Evolutionary conservation across 2,888 invertebrate species (phyloP), one percentile per base, ranked within the genome.

Genomic region (Exephanes ischioxanthus): DNA sequence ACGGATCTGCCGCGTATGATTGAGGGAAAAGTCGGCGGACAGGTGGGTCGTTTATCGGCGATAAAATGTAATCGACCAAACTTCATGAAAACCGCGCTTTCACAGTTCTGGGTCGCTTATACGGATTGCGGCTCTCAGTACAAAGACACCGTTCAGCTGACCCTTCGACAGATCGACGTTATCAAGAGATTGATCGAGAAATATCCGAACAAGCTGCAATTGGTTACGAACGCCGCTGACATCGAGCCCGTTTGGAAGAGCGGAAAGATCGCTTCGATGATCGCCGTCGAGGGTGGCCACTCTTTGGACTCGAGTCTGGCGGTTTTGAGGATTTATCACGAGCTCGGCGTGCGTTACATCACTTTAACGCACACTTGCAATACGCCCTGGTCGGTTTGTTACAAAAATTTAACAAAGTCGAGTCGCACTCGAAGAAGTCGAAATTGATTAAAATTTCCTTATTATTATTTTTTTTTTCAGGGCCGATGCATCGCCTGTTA

Each of bases 261-360:
- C 16, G 94, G 94, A 22, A 95, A 95, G 92, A 95, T 96, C 58
- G 96, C 94, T 0, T 95, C 96, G 89, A 91, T 96, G 89, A 95
- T 96, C 67, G 96, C 95, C 0, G 93, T 96, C 37, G 96, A 96
- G 92, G 96, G 96, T 22, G 96, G 96, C 0, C 96, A 96, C 90
- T 95, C 95, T 1, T 95, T 96, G 26, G 96, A 95, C 90, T 95
- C 95, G 80, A 95, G 95, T 90, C 91, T 96, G 78, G 95, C 95
- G 9, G 94, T 95, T 22, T 93, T 96, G 70, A 92, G 96, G 67
- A 94, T 95, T 89, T 95, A 95, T 89, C 95, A 96, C 88, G 95
- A 95, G 22, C 93, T 96, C 19, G 96, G 96, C 1, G 95, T 95
- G 5, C 93, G 96, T 79, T 96, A 96, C 88, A 94, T 96, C 94